phyloP scores from a whole-genome alignment of 2,113 vertebrate genomes.

The Paracanthobrama guichenoti region DNA sequence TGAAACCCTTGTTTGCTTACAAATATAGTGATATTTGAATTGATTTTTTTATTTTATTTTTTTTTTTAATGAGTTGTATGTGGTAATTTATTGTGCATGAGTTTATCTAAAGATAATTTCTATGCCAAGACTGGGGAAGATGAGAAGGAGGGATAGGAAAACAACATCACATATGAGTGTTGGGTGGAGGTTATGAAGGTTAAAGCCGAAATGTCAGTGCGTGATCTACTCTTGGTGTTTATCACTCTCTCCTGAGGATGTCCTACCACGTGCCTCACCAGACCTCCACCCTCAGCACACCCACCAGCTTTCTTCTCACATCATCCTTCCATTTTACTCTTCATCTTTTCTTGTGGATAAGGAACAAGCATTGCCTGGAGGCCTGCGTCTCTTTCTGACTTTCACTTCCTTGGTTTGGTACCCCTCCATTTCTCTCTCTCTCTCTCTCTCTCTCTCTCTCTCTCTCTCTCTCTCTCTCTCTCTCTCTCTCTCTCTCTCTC shows the following conservation, averaged over 20 bases:
- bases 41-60: constrained; percentile 12
- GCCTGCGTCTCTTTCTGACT: constrained; percentile 26
- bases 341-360: neutral
- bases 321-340: constrained; percentile 40
- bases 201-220: constrained; percentile 67
- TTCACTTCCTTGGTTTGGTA: constrained; percentile 31
- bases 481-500: constrained; percentile 16
- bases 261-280: constrained; percentile 61
- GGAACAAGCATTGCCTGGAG: constrained; percentile 28
- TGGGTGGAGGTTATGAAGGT: constrained; percentile 32
- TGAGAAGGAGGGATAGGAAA: constrained; percentile 50
- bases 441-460: constrained; percentile 9
- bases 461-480: constrained; percentile 7
- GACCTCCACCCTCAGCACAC: constrained; percentile 62
- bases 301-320: constrained; percentile 60
- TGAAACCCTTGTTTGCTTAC: neutral
- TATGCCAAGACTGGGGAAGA: constrained; percentile 8
- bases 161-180: constrained; percentile 61
- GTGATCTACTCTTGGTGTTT: constrained; percentile 67
- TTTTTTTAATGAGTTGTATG: neutral
- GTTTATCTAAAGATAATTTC: neutral
- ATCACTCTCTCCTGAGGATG: constrained; percentile 57
- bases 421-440: constrained; percentile 13
- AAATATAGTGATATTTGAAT: neutral
- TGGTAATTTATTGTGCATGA: neutral